Evolutionary conservation across 2,888 invertebrate species (phyloP).

Genomic region (Limnephilus lunatus): DNA sequence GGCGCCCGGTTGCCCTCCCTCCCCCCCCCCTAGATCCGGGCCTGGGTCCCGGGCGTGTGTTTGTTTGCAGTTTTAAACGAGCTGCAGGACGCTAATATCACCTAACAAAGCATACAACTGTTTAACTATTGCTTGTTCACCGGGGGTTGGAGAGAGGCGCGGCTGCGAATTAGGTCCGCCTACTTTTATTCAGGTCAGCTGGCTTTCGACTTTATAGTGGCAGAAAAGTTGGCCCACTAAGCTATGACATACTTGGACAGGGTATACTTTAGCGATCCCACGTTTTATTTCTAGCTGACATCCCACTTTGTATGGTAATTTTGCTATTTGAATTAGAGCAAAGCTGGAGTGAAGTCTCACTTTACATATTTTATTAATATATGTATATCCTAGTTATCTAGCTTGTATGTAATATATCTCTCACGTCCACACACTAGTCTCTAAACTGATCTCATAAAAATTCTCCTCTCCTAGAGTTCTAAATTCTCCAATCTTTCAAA

Average conservation of each 20-base stretch:
- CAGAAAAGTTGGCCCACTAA: neutral
- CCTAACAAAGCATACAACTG: neutral
- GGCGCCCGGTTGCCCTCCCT: no score
- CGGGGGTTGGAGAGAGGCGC: neutral
- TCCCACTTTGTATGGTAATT: neutral
- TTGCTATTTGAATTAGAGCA: neutral
- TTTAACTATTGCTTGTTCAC: neutral
- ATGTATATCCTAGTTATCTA: neutral
- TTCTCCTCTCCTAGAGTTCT: no score
- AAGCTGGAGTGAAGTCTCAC: neutral
- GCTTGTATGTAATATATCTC: neutral
- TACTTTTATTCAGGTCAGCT: neutral
- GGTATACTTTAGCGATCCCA: neutral
- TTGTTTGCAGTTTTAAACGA: neutral
- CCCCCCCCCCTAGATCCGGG: no score
- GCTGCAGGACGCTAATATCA: neutral
- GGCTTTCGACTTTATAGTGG: neutral
- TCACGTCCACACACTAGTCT: no score
- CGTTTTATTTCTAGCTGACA: neutral
- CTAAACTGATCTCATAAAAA: no score
- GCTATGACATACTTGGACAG: neutral
- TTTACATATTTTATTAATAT: neutral
- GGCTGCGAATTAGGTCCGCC: neutral
- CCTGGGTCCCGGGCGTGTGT: neutral
- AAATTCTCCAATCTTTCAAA: no score